These are phyloP conservation scores for Podiceps cristatus DNA, from an alignment of 2,113 vertebrate genomes.

Conservation along the genomic window DNA sequence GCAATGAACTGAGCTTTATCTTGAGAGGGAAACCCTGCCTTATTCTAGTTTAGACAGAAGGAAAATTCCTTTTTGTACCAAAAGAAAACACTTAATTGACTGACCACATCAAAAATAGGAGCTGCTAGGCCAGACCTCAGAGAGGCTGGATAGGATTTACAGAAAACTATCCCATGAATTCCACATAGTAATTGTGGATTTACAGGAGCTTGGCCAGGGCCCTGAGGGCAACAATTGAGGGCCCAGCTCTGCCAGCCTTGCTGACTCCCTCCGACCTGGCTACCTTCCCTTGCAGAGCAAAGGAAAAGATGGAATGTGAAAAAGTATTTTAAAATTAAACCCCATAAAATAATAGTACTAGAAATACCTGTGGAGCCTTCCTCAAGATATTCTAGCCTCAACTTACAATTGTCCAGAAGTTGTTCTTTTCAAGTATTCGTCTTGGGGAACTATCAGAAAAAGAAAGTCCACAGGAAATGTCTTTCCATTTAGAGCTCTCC, in stretches of 20 bases:
- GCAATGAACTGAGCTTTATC: not conserved
- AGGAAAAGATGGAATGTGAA: not conserved
- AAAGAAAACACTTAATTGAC: not conserved
- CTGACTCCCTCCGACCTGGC: not conserved
- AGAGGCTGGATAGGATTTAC: not conserved
- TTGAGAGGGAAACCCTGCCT: not conserved
- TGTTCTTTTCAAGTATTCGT: not conserved
- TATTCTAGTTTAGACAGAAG: not conserved
- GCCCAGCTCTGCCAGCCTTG: not conserved
- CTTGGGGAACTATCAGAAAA: not conserved
- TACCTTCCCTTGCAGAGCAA: not conserved
- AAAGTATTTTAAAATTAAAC: not conserved
- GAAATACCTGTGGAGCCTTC: not conserved
- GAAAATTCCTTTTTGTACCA: not conserved
- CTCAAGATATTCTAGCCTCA: not conserved
- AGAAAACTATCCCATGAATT: not conserved
- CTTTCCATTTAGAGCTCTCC: not conserved
- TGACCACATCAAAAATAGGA: not conserved
- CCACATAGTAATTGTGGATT: not conserved
- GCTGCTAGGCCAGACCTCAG: not conserved
- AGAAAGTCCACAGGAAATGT: not conserved
- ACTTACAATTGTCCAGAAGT: not conserved
- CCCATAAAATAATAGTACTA: not conserved
- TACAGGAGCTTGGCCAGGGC: not conserved
- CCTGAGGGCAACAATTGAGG: not conserved